phyloP scores from a whole-genome alignment of 1,140 invertebrate genomes.

The Eueides isabella region DNA sequence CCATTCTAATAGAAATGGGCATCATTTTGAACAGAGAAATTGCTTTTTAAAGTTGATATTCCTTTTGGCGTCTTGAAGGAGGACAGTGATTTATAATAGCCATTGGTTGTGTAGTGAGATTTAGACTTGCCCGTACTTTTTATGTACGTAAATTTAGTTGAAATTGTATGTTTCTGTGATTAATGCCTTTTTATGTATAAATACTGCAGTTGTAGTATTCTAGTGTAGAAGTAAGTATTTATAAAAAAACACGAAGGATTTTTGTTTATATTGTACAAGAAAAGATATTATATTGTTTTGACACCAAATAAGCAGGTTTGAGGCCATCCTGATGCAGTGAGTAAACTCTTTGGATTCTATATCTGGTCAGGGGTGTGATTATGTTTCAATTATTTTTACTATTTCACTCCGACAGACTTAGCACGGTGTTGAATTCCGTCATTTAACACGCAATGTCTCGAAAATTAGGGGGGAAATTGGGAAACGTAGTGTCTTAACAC shows the following conservation, averaged over 20 bases:
- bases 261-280: background rate
- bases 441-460: no score
- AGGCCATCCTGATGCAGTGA: no score
- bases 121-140: background rate
- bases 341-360: no score
- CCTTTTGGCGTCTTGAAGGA: background rate
- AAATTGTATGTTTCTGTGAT: conserved; percentile 19
- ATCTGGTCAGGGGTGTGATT: no score
- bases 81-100: background rate
- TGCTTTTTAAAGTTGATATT: conserved; percentile 8
- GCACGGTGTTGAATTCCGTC: no score
- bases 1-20: conserved; percentile 74
- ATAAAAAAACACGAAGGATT: background rate
- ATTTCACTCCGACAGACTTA: no score
- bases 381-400: no score
- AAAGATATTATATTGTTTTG: conserved; percentile 14
- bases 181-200: background rate
- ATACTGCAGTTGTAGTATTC: background rate
- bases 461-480: no score
- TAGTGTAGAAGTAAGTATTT: background rate
- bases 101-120: background rate
- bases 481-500: no score
- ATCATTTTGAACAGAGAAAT: conserved; percentile 57
- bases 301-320: background rate
- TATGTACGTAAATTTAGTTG: background rate